Base-by-base conservation (phyloP, 2,113 vertebrate genomes). In the Varanus salvator region DNA sequence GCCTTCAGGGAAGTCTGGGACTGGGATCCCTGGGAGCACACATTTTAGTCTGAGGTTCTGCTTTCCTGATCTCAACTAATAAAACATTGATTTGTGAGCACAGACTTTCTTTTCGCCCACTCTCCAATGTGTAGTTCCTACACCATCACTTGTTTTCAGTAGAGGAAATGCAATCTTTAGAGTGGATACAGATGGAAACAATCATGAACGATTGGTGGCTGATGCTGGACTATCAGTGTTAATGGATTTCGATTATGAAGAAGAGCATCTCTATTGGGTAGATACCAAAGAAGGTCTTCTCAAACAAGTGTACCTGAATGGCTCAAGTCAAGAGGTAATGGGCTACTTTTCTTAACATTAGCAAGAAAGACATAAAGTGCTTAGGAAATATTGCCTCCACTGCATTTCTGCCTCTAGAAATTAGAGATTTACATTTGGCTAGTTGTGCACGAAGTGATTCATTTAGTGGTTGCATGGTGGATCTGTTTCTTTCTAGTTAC, bases 241-340 rank as follows among this genome's bases (percentile, higher is more conserved):
- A 77, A 94, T 97, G 81, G 98, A 99, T 96, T 98, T 98, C 94
- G 96, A 98, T 94, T 98, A 97, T 80, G 90, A 89, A 29, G 97
- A 98, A 68, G 96, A 97, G 88, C 97, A 92, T 83, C 75, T 99
- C 74, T 99, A 98, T 94, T 99, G 99, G 99, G 97, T 98, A 6
- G 97, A 99, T 94, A 96, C 89, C 89, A 96, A 97, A 87, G 97
- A 94, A 11, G 96, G 97, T 31, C 91, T 98, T 17, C 96, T 99
- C 93, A 97, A 98, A 95, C 98, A 97, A 95, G 96, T 97, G 74
- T 95, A 97, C 54, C 87, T 98, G 89, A 97, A 98, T 71, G 98
- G 98, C 82, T 97, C 97, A 85, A 96, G 95, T 69, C 97, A 8
- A 97, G 97, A 98, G 98, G 99, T 99, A 97, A 96, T 81, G 27